These are phyloP conservation scores for Dermochelys coriacea DNA, from an alignment of 2,797 vertebrate species.

Conservation along the genomic window DNA sequence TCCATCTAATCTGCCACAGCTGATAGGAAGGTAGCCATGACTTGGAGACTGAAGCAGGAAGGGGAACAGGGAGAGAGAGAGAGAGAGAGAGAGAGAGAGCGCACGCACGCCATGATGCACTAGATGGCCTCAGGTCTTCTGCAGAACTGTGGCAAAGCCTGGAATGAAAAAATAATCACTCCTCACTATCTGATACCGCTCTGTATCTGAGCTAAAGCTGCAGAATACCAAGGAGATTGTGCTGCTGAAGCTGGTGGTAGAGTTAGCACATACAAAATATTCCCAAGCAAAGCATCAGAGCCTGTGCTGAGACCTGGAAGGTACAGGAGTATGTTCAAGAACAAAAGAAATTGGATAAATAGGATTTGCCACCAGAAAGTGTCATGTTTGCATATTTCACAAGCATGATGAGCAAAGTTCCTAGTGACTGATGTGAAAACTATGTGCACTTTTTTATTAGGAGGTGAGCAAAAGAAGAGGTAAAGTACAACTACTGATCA, in stretches of 20 bases:
- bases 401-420: background rate
- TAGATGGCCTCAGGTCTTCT: background rate
- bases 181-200: background rate
- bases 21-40: background rate
- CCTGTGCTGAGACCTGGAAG: background rate
- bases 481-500: accelerated
- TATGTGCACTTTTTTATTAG: accelerated
- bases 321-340: slow-evolving; percentile 4
- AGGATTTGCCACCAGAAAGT: background rate
- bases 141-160: slow-evolving; percentile 4
- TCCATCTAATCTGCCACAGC: accelerated
- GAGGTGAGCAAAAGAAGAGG: background rate
- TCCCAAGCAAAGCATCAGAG: slow-evolving; percentile 35
- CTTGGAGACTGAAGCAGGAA: background rate
- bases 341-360: slow-evolving; percentile 16
- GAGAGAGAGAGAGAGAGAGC: background rate
- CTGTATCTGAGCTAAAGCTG: background rate
- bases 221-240: background rate
- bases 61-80: background rate
- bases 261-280: background rate
- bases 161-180: background rate
- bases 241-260: background rate
- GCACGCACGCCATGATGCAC: background rate
- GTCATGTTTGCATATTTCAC: background rate
- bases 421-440: background rate